phyloP scores from a whole-genome alignment of 2,797 vertebrate species.

The Pangasius mekongensis region DNA sequence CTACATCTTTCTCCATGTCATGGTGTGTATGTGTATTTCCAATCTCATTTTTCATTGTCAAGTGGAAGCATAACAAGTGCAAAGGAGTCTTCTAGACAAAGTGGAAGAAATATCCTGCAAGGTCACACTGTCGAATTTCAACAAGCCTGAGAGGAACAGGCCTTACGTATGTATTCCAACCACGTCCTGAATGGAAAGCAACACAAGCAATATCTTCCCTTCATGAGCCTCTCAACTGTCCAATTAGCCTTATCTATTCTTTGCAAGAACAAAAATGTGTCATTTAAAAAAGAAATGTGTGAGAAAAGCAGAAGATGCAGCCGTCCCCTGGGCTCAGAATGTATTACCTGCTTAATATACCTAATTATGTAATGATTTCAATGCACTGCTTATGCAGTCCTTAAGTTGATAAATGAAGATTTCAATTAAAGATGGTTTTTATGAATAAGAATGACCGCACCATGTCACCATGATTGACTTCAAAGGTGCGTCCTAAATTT shows the following conservation, averaged over 20 bases:
- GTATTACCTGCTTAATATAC: conserved; percentile 68
- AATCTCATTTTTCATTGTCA: conserved; percentile 43
- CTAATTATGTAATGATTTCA: conserved; percentile 74
- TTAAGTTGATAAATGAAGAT: conserved; percentile 69
- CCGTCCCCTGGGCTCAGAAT: conserved; percentile 64
- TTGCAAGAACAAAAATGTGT: conserved; percentile 74
- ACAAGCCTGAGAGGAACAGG: conserved; percentile 58
- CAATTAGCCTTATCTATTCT: conserved; percentile 77
- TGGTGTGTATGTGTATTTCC: conserved; percentile 31
- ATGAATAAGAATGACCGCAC: conserved; percentile 60
- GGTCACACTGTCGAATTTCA: conserved; percentile 64
- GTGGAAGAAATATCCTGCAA: conserved; percentile 60
- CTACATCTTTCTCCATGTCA: conserved; percentile 31
- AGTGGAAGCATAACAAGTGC: conserved; percentile 45
- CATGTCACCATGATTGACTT: conserved; percentile 54
- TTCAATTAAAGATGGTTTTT: conserved; percentile 74
- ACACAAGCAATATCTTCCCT: conserved; percentile 70
- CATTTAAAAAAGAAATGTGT: conserved; percentile 66
- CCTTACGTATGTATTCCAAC: conserved; percentile 65
- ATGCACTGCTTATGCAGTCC: conserved; percentile 60
- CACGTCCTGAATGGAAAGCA: conserved; percentile 71
- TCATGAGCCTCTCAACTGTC: conserved; percentile 68
- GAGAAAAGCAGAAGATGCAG: conserved; percentile 64
- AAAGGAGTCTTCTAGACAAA: conserved; percentile 49
- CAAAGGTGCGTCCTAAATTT: conserved; percentile 48